phyloP scores from a whole-genome alignment of 1,140 invertebrate species.

The Manduca sexta region DNA sequence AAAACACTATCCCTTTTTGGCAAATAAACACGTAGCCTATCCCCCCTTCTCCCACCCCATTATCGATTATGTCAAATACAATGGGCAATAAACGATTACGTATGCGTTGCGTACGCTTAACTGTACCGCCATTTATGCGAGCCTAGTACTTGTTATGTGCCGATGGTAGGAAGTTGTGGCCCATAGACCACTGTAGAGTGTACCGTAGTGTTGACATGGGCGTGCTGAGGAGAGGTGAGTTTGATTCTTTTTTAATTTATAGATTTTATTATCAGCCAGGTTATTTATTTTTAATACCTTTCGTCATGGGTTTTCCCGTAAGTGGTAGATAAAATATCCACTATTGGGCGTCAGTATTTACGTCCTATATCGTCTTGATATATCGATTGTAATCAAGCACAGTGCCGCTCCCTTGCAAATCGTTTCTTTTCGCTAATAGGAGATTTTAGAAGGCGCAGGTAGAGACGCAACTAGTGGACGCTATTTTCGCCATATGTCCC shows the following conservation, averaged over 20 bases:
- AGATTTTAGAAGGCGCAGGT: no score
- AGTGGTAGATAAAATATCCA: no score
- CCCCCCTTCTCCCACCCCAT: not conserved
- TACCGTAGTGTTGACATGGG: constrained; percentile 21
- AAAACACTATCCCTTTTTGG: no score
- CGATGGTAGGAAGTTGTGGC: constrained; percentile 30
- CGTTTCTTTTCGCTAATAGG: no score
- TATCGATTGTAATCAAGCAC: no score
- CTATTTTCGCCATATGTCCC: no score
- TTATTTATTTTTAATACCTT: not conserved
- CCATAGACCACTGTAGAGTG: constrained; percentile 17
- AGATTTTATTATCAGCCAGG: not conserved
- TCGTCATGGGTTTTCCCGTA: no score
- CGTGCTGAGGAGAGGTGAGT: constrained; percentile 25
- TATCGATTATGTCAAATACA: constrained; percentile 17
- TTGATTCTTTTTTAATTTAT: constrained; percentile 3
- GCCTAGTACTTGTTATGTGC: constrained; percentile 22
- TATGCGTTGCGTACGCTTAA: constrained; percentile 48
- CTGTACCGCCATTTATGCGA: constrained; percentile 48
- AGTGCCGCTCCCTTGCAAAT: no score
- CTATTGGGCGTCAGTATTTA: no score
- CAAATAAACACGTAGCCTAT: no score
- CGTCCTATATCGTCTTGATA: no score
- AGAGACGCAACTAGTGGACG: no score
- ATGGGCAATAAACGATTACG: constrained; percentile 49